Conservation (phyloP, 1,140 invertebrate genomes). For the Drosophila ogumai region DNA sequence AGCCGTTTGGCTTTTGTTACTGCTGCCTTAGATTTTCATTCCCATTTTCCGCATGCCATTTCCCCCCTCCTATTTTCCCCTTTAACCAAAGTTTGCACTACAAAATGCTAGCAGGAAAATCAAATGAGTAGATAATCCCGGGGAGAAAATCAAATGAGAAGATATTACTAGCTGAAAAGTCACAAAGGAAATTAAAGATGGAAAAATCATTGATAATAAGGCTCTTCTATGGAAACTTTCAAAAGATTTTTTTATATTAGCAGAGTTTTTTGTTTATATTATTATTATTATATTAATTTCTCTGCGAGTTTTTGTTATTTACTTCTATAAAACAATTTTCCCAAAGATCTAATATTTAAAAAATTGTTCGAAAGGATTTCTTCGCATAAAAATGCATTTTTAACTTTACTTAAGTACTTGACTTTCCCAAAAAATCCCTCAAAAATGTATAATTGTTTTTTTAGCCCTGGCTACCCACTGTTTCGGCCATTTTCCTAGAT, state of each 20-base stretch:
- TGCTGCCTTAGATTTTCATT: slow-evolving; percentile 13
- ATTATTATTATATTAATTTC: background rate
- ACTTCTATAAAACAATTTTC: background rate
- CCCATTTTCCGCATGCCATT: slow-evolving; percentile 17
- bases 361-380: background rate
- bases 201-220: background rate
- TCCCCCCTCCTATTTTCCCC: background rate
- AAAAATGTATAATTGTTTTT: background rate
- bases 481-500: slow-evolving; percentile 7
- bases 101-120: slow-evolving; percentile 3
- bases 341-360: no score
- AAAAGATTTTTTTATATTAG: no score
- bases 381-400: background rate
- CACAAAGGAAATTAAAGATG: background rate
- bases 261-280: background rate
- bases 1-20: slow-evolving; percentile 38
- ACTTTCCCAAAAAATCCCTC: background rate
- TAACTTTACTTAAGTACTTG: background rate
- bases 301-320: background rate
- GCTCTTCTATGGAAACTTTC: background rate
- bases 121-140: slow-evolving; percentile 3
- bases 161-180: slow-evolving; percentile 11
- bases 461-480: background rate
- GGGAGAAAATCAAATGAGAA: slow-evolving; percentile 11
- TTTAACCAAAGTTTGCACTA: slow-evolving; percentile 16